Base-by-base conservation (phyloP, 1,140 invertebrate species). In the Calliopsis andreniformis region DNA sequence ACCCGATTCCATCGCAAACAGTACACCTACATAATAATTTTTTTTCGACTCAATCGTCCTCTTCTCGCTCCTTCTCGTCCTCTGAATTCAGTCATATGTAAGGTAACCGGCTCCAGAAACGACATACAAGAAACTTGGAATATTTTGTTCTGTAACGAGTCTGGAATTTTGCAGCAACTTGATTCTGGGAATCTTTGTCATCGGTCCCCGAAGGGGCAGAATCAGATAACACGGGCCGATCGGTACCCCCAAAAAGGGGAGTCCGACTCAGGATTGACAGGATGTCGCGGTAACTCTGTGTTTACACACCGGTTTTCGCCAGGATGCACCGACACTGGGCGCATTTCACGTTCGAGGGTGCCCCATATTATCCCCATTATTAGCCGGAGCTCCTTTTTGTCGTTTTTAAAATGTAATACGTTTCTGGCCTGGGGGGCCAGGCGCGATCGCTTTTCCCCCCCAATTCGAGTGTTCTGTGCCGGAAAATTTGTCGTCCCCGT, bases 381-480 rank as follows among this genome's bases (percentile, higher is more conserved):
- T 88, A 88, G 86, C 69, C 71, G 56, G 80, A 77, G 70, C 42
- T 63, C 51, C 76, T 87, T 88, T 87, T 87, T 87, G 87, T 88
- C 87, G 85, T 88, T 88, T 39, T 88, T 88, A 88, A 88, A 88
- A 87, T 85, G 86, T 88, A 88, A 88, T 88, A 88, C 86, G 87
- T 86, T 86, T 77, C 76, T 78, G 67, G 71, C 83, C 85, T 71
- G 47, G 35, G 83, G 77, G 78, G 62, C 69, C 56, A 53, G 67
- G 58, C 76, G 59, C 61, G 71, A 62, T 62, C 75, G 76, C 73
- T 82, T 79, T 79, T 77, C 70, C 80, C 78, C 87, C 61, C 35
- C 35, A 39, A 88, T 88, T 88, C 87, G 86, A 79, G 79, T 20
- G 83, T 81, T 82, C 85, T 86, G 78, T 87, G 78, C 80, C 87